Base-by-base conservation (phyloP, 1,140 invertebrate genomes). In the Heliothis subflexa region DNA sequence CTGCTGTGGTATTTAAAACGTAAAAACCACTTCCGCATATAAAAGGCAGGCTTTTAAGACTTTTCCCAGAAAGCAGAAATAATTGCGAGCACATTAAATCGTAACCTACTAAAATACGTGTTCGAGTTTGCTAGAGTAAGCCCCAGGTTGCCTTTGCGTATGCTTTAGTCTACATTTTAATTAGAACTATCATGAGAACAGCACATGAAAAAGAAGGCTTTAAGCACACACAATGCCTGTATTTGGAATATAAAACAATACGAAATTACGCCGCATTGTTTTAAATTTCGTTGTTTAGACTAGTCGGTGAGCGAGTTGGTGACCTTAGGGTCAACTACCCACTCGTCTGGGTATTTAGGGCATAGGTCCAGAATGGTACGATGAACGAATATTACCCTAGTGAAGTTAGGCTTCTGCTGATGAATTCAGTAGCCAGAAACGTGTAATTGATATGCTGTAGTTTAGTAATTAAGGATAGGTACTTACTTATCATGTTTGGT, bases 401-500 rank as follows among this genome's bases (percentile, higher is more conserved):
- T 40, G 5, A 40, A 40, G 33, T 25, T 25, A 25, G 21, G 21
- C 21, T 25, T 25, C 21, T 25, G 33, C 4, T 40, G 33, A 40
- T 7, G 33, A 5, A 40, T 40, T 40, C 33, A 40, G 7, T 40
- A 40, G 5, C 4, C 7, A 40, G 9, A 40, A 40, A 40, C 33
- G 33, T 9, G 33, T 40, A 9, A 40, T 7, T 40, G 0, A 5
- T 40, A 40, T 40, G 33, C 5, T 9, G 33, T 40, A 40, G 33
- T 40, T 7, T 40, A 66, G 18, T 4, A 50, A 50, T 50, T 66
- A 11, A 45, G 14, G 10, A 61, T 83, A n/a, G n/a, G n/a, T n/a
- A 90, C 90, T 92, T 70, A 94, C 92, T 92, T 94, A 54, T 94
- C 91, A 83, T 92, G 92, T 84, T 92, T 92, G 62, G 82, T 78